These are phyloP conservation scores for Limnephilus marmoratus DNA, from an alignment of 2,888 invertebrate genomes.

Conservation along the genomic window DNA sequence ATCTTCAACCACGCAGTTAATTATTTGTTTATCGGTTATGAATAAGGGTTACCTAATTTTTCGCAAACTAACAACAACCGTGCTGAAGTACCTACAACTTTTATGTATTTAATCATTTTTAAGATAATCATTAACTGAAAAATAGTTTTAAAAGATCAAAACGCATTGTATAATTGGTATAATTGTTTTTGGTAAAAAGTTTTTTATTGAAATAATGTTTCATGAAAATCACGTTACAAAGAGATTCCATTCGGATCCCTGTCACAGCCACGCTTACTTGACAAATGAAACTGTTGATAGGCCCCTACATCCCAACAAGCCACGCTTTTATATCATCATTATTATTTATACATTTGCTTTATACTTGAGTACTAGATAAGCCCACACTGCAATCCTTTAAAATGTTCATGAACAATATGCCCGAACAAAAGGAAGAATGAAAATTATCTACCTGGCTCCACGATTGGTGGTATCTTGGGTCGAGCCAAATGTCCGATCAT, in stretches of 20 bases:
- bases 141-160: too few species aligned
- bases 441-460: not conserved
- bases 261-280: conserved; percentile 50
- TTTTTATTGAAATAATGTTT: not conserved
- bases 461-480: not conserved
- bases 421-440: not conserved
- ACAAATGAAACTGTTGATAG: conserved; percentile 61
- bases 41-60: too few species aligned
- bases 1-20: too few species aligned
- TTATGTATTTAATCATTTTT: too few species aligned
- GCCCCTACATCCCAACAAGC: conserved; percentile 55
- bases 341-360: conserved; percentile 57
- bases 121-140: too few species aligned
- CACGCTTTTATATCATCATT: conserved; percentile 61
- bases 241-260: not conserved
- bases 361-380: conserved; percentile 39
- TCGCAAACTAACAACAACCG: too few species aligned
- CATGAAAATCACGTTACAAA: not conserved
- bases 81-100: too few species aligned
- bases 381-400: conserved; percentile 21
- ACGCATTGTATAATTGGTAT: too few species aligned
- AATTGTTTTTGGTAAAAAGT: too few species aligned
- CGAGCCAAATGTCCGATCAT: not conserved
- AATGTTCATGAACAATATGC: not conserved
- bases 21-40: too few species aligned